Evolutionary conservation across 35 echinoderm and acorn worm species (phyloP), one percentile per base, ranked within the genome.

Genomic region (Diadema setosum): DNA sequence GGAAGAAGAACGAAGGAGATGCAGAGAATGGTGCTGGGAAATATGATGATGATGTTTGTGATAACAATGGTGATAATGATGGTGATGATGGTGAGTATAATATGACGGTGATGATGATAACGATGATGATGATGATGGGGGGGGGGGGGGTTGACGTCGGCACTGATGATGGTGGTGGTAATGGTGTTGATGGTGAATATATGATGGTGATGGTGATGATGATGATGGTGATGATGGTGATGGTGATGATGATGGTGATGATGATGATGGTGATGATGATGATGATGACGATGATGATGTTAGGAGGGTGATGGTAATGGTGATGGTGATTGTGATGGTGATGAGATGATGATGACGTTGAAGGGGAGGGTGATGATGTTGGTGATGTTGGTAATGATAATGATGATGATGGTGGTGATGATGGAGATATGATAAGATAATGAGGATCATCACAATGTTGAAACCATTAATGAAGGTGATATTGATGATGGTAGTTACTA

Each of bases 91-190:
- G n/a, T n/a, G n/a, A n/a, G n/a, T n/a, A n/a, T n/a, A n/a, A n/a
- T n/a, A n/a, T n/a, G n/a, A n/a, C n/a, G n/a, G n/a, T n/a, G 58
- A 43, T 36, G 83, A 67, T 85, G 83, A 70, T 41, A 67, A 11
- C 9, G 0, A 39, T 44, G 59, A 36, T 67, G 83, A 67, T 44
- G 83, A 67, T 67, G 29, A 31, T 67, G 17, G 16, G 40, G 27
- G 58, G 23, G 39, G 23, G 0, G 39, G 16, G 9, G 26, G 26
- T 5, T 20, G 17, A 0, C 9, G 15, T 23, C 15, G 11, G n/a
- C 8, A 14, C 33, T 41, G 34, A 78, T 81, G 8, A 42, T n/a
- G 30, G 44, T 43, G 75, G n/a, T 17, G 39, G n/a, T 46, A 2
- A 81, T 46, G 36, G 44, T 43, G 30, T 29, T 12, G 30, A 43